phyloP scores from a whole-genome alignment of 92 coral and sea anemone species.

The Montipora capitata region DNA sequence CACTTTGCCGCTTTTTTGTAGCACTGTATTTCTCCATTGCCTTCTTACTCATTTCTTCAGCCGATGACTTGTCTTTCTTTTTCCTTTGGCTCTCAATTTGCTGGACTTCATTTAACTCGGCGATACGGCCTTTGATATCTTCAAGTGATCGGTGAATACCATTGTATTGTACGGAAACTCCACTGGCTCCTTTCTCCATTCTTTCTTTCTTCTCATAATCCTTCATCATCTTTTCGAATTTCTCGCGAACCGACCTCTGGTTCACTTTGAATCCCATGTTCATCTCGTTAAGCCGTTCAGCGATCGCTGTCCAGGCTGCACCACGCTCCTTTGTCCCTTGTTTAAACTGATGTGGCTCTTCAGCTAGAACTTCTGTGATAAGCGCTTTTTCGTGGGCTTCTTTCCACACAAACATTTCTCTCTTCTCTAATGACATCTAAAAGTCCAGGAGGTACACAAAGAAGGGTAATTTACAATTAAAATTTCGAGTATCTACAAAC shows the following conservation, averaged over 20 bases:
- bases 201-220: not conserved
- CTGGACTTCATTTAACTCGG: conserved; percentile 19
- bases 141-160: not conserved
- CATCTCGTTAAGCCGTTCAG: conserved; percentile 2
- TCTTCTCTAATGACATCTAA: conserved; percentile 16
- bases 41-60: conserved; percentile 22
- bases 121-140: not conserved
- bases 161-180: conserved; percentile 23
- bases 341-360: conserved; percentile 28
- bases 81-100: conserved; percentile 1
- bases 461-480: not conserved
- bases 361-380: conserved; percentile 14
- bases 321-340: conserved; percentile 23
- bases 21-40: conserved; percentile 16
- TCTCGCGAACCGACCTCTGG: not conserved
- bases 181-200: conserved; percentile 13
- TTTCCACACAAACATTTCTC: conserved; percentile 44
- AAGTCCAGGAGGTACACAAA: not conserved
- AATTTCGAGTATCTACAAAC: not conserved
- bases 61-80: conserved; percentile 13
- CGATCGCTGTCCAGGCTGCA: conserved; percentile 29
- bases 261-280: not conserved
- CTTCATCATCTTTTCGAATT: not conserved
- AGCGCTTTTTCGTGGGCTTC: conserved; percentile 20
- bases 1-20: conserved; percentile 7